phyloP scores from a whole-genome alignment of 2,888 invertebrate species.

The Petrolisthes manimaculis region DNA sequence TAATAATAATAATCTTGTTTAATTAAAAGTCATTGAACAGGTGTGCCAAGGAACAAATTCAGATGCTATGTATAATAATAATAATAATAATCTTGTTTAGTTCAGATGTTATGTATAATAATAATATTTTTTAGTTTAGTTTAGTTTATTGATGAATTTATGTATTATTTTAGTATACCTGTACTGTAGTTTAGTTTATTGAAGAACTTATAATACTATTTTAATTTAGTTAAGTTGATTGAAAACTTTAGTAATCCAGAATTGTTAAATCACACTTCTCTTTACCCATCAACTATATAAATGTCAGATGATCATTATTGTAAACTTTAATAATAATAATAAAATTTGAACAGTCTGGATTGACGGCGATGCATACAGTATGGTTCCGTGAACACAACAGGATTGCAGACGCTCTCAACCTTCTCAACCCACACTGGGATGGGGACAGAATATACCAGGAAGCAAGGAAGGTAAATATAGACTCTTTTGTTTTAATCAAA shows the following conservation, averaged over 20 bases:
- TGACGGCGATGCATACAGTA: conserved; percentile 75
- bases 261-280: neutral
- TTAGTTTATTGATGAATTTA: too few species aligned
- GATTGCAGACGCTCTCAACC: conserved; percentile 81
- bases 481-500: neutral
- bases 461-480: conserved; percentile 73
- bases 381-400: conserved; percentile 95
- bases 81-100: too few species aligned
- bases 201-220: too few species aligned
- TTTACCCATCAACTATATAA: neutral
- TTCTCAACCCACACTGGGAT: conserved; percentile 92
- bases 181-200: too few species aligned
- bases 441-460: conserved; percentile 93
- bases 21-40: too few species aligned
- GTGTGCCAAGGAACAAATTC: too few species aligned
- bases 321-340: neutral
- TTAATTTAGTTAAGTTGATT: too few species aligned
- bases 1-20: neutral
- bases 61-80: neutral
- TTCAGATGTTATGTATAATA: too few species aligned
- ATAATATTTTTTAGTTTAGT: neutral
- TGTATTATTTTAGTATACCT: too few species aligned
- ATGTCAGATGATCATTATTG: too few species aligned
- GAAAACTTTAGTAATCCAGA: neutral
- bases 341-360: conserved; percentile 73